Evolutionary conservation across 1,140 invertebrate genomes (phyloP), one percentile per base, ranked within the genome.

Genomic region (Halictus rubicundus): DNA sequence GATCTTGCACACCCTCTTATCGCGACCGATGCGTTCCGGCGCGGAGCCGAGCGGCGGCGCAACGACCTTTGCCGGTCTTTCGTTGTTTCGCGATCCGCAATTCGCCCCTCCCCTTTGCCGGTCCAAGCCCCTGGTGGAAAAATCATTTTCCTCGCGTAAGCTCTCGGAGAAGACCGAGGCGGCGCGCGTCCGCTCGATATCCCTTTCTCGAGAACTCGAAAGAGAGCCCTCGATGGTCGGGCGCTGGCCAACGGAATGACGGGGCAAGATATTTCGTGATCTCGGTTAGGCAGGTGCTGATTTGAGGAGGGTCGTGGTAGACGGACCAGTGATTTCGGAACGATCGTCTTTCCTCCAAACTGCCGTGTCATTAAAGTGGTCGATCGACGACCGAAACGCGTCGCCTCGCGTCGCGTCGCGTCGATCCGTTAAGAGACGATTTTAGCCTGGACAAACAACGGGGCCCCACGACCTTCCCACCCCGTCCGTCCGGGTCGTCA

Each of bases 241-340:
- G 4, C 66, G 68, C 25, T 66, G 69, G 39, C 74, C 73, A 68
- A 78, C 73, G 79, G 81, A 83, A 80, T 91, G 90, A 91, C 87
- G 85, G 8, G 42, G 86, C 88, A 64, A 86, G 82, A 91, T 87
- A 82, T 80, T 70, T 81, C 74, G 82, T 68, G 68, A 70, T 78
- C 68, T 80, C 74, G 76, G 83, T 87, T 86, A 82, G 87, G 85
- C 89, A 91, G 89, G 90, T 91, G 90, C 85, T 89, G 89, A 91
- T 90, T 90, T 88, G 68, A 86, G 90, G 88, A 89, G 89, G 89
- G 82, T 87, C 87, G 75, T 27, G 76, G 52, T 73, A 69, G 60
- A 69, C 52, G 27, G 39, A 19, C 57, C 80, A 71, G 68, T 79
- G 80, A 85, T 86, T 83, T 74, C 52, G 61, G 60, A 25, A 65